Evolutionary conservation across 2,113 vertebrate species (phyloP), one percentile per base, ranked within the genome.

Genomic region (Mormyrus iriodes): DNA sequence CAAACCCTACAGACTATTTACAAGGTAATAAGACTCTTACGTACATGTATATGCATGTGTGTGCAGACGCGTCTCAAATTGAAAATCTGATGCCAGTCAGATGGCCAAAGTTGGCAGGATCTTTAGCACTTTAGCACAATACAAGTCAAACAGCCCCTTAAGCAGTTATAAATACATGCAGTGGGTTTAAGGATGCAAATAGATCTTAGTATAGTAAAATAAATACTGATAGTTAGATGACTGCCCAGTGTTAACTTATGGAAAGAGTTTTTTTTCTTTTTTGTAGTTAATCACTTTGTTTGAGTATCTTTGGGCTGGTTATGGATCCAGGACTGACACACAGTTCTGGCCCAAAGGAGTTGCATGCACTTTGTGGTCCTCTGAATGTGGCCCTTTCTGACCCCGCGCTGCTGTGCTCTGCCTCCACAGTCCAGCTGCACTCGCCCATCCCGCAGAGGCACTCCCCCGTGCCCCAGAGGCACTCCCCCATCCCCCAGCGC

Each of bases 401-500:
- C 84, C 76, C 69, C 48, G 61, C 31, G 24, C 39, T 21, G 35
- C 46, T 24, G 6, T n/a, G 48, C 87, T 73, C 17, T 84, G 82
- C 21, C 93, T 96, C 94, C 94, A 6, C 55, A 98, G 97, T 97
- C 91, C 97, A 98, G 91, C 95, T 90, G 88, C 97, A 96, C 92
- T 96, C 97, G 0, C 97, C 97, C 0, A 96, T 95, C 7, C 96
- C 96, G 6, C 88, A 97, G 92, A 96, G 96, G 88, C 97, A 97
- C 85, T 98, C 98, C 0, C 98, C 97, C 0, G 94, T 95, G 13
- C 92, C 95, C 0, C 96, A 96, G 90, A 94, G 95, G 10, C 96
- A 96, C 42, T 96, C 96, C 0, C 96, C 97, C 0, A 96, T 94
- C 0, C 96, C 95, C 0, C 91, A 95, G 0, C 96, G 96, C 76